A percentile compares a stretch with the other conserved stretches of the same genome.
Evolutionary conservation across 53 echinoderm and acorn worm species (phyloP).

Genomic region (Henricia sp.): DNA sequence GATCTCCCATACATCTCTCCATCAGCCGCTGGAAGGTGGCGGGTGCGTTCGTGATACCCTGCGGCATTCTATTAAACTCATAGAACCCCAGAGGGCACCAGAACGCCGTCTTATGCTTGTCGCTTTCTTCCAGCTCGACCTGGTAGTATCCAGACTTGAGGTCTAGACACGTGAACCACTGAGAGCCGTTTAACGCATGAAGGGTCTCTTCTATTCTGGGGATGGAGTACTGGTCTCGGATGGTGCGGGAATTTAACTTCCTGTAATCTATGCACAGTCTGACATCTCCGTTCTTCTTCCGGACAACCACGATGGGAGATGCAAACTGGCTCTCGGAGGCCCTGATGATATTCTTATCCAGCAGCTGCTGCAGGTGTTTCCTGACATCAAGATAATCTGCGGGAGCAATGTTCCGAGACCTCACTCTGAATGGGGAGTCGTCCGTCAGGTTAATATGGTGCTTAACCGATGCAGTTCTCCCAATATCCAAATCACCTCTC

Average conservation of each 20-base stretch:
- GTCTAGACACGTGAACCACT: no score
- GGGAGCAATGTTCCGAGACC: slow-evolving; percentile 57
- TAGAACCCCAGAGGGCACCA: slow-evolving; percentile 79
- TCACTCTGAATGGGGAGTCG: slow-evolving; percentile 54
- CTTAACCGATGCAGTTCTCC: background rate
- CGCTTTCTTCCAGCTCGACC: slow-evolving; percentile 64
- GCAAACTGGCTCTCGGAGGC: slow-evolving; percentile 58
- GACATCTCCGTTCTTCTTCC: slow-evolving; percentile 70
- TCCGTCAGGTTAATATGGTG: slow-evolving; percentile 20
- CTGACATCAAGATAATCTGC: slow-evolving; percentile 39
- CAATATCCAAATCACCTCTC: no score
- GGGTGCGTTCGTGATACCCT: slow-evolving; percentile 67
- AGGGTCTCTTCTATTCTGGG: slow-evolving; percentile 67
- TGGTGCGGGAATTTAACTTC: slow-evolving; percentile 51
- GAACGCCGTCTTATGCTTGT: slow-evolving; percentile 73
- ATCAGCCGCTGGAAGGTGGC: slow-evolving; percentile 43
- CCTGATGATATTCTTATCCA: slow-evolving; percentile 57
- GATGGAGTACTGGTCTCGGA: slow-evolving; percentile 61
- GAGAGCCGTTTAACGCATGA: slow-evolving; percentile 54
- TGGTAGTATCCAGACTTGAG: slow-evolving; percentile 78
- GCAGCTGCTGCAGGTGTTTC: slow-evolving; percentile 49
- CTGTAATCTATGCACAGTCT: slow-evolving; percentile 71
- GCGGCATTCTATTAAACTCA: slow-evolving; percentile 74
- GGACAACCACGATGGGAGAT: slow-evolving; percentile 66
- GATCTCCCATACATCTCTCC: slow-evolving; percentile 63